These are phyloP conservation scores for Heliothis virescens DNA, from an alignment of 1,140 invertebrate genomes.

Conservation along the genomic window DNA sequence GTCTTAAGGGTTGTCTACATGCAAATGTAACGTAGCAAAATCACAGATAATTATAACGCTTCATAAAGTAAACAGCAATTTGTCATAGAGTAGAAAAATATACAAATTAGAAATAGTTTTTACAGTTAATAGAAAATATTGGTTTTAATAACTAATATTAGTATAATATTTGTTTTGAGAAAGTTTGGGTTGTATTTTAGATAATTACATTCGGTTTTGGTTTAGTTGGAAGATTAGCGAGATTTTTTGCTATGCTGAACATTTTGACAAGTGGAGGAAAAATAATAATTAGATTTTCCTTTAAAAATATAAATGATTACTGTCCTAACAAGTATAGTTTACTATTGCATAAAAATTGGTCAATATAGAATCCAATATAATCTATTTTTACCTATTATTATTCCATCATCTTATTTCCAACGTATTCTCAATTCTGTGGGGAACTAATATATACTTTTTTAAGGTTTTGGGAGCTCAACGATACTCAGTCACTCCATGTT, in stretches of 20 bases:
- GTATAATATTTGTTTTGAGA: constrained; percentile 54
- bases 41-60: constrained; percentile 67
- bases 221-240: not conserved
- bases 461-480: too few species aligned
- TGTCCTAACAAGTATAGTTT: too few species aligned
- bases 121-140: constrained; percentile 58
- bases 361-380: too few species aligned
- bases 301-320: too few species aligned
- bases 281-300: too few species aligned
- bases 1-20: not conserved
- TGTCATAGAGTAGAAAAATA: constrained; percentile 59
- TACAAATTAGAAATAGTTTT: constrained; percentile 46
- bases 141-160: constrained; percentile 57
- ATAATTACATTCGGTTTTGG: constrained; percentile 12
- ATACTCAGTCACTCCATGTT: too few species aligned
- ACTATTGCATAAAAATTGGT: too few species aligned
- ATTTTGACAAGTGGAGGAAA: too few species aligned
- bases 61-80: constrained; percentile 62
- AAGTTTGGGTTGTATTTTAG: constrained; percentile 26
- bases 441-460: too few species aligned
- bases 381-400: too few species aligned
- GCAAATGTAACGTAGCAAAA: not conserved
- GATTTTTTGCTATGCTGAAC: not conserved
- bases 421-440: too few species aligned
- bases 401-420: too few species aligned